phyloP scores from a whole-genome alignment of 92 coral and sea anemone species.

The Pocillopora meandrina region DNA sequence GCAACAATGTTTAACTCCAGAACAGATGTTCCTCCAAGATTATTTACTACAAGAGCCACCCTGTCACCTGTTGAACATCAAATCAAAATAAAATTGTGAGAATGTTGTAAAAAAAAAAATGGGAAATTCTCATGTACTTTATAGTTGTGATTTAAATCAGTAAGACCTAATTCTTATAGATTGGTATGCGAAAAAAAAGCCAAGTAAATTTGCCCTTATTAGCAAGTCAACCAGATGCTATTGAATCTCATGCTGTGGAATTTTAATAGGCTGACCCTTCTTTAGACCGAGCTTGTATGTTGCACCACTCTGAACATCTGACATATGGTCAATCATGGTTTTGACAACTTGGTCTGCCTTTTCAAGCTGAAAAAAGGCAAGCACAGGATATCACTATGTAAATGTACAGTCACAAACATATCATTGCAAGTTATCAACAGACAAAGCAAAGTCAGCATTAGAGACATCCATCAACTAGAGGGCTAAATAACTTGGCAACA shows the following conservation, averaged over 20 bases:
- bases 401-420: too few species aligned
- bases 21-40: constrained; percentile 92
- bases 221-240: too few species aligned
- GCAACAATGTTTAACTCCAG: constrained; percentile 84
- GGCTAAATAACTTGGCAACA: too few species aligned
- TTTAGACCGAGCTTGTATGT: constrained; percentile 60
- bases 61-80: constrained; percentile 61
- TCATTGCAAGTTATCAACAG: too few species aligned
- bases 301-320: constrained; percentile 58
- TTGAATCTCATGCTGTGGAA: neutral
- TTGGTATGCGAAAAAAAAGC: too few species aligned
- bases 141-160: too few species aligned
- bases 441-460: too few species aligned
- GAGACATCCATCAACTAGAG: too few species aligned
- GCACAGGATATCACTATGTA: too few species aligned
- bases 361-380: constrained; percentile 54
- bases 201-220: too few species aligned
- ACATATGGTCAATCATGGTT: constrained; percentile 93
- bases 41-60: constrained; percentile 87
- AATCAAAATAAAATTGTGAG: neutral
- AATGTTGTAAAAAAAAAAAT: neutral
- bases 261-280: constrained; percentile 58
- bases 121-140: neutral
- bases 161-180: too few species aligned
- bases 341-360: constrained; percentile 79